Conservation (phyloP, 2,113 vertebrate genomes). For the Sialia sialis region DNA sequence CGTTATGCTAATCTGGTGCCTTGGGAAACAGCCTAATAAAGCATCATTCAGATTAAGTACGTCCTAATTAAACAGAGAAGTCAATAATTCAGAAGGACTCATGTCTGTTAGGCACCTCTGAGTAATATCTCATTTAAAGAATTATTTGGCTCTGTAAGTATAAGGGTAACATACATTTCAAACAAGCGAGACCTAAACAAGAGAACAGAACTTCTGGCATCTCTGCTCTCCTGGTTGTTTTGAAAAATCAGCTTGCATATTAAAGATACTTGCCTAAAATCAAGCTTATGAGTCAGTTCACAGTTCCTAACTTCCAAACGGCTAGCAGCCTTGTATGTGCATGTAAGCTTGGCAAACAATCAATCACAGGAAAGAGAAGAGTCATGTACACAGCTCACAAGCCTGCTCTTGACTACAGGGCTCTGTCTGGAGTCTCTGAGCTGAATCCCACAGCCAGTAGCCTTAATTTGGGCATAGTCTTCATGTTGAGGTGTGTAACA, state of each 20-base stretch:
- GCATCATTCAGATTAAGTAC: background rate
- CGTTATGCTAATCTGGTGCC: background rate
- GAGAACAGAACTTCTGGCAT: background rate
- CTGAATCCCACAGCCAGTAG: background rate
- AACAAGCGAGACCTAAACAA: background rate
- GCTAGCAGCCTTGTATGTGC: background rate
- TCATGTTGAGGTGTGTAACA: background rate
- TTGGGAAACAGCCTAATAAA: conserved; percentile 27
- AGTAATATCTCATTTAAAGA: background rate
- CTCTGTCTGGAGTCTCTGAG: background rate
- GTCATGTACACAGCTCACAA: background rate
- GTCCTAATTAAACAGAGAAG: background rate
- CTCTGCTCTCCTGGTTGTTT: background rate
- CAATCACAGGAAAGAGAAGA: background rate
- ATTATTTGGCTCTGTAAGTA: background rate
- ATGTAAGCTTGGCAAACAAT: background rate
- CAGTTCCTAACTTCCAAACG: background rate
- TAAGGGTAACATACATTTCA: background rate
- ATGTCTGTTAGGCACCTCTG: background rate
- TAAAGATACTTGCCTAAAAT: background rate
- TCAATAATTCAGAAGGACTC: background rate
- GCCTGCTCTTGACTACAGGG: background rate
- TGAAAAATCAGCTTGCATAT: background rate
- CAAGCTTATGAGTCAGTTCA: background rate
- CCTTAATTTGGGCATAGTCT: background rate